Evolutionary conservation across 2,113 vertebrate species (phyloP).

Genomic region (Clupea harengus): DNA sequence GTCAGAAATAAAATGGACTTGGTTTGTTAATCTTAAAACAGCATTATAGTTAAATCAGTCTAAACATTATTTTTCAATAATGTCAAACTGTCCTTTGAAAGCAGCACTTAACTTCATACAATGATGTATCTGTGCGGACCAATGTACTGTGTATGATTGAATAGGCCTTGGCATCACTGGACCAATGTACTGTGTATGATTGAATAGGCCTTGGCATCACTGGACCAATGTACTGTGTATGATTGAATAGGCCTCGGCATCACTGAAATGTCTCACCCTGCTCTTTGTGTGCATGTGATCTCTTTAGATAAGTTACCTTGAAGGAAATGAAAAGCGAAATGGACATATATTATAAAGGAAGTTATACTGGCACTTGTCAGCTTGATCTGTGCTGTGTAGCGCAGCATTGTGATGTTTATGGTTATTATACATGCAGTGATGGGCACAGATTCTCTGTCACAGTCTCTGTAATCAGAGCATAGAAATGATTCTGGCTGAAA

Average conservation of each 20-base stretch:
- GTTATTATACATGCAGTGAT: background rate
- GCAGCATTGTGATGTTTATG: background rate
- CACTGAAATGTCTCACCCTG: background rate
- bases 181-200: too few species aligned
- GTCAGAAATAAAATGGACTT: too few species aligned
- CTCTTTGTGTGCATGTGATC: background rate
- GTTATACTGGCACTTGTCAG: background rate
- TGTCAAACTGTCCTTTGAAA: background rate
- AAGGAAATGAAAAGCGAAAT: background rate
- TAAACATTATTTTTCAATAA: background rate
- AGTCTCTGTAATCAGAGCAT: too few species aligned
- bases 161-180: too few species aligned
- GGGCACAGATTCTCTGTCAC: too few species aligned
- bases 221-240: too few species aligned
- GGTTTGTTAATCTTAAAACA: too few species aligned
- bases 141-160: too few species aligned
- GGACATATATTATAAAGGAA: background rate
- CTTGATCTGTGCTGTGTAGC: background rate
- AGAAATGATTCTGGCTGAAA: too few species aligned
- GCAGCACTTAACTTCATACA: too few species aligned
- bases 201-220: too few species aligned
- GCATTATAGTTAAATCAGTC: background rate
- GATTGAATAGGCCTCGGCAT: background rate
- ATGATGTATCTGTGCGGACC: too few species aligned
- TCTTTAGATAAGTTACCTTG: background rate